Base-by-base conservation (phyloP, 2,888 invertebrate species). In the Brachylomia viminalis region DNA sequence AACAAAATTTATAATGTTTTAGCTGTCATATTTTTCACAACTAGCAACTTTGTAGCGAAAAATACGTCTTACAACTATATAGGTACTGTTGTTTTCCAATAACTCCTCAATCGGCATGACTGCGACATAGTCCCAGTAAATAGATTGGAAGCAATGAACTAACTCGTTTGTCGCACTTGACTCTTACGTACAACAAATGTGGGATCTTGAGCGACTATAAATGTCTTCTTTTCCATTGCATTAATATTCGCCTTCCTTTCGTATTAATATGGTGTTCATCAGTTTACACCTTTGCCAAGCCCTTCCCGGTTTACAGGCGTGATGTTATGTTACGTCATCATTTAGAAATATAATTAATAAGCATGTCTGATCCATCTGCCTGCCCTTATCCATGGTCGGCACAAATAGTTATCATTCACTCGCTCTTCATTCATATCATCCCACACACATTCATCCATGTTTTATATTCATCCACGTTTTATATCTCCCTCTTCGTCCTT, bases 131-230 rank as follows among this genome's bases (percentile, higher is more conserved):
- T 47, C 66, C 33, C 66, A 42, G 33, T 56, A 64, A 77, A 75
- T 77, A 69, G 64, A 77, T 77, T 75, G 64, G 33, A 66, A 71
- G 64, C 67, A 79, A 79, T 71, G 23, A 52, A 27, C 38, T 67
- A 67, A 77, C 62, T 79, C 66, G 67, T 79, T 79, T 67, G 78
- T n/a, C 33, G 49, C 52, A 65, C 59, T 77, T 75, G 69, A 77
- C 47, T 70, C 27, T 27, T 45, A 54, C 66, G 23, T 23, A 52
- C 23, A 66, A 49, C 66, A 52, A 66, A 66, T 66, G 30, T 49
- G 8, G 17, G 30, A 66, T 33, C 66, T 17, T 33, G 15, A 49
- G 30, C 23, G 10, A n/a, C 56, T 47, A 7, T 58, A 47, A 56
- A 33, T 61, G 66, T 58, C 30, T 54, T 71, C 1, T 2, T 27